Percentiles rank a stretch among this genome's conserved stretches.
Conservation (phyloP, 1,140 invertebrate species). For the Lordiphosa clarofinis region DNA sequence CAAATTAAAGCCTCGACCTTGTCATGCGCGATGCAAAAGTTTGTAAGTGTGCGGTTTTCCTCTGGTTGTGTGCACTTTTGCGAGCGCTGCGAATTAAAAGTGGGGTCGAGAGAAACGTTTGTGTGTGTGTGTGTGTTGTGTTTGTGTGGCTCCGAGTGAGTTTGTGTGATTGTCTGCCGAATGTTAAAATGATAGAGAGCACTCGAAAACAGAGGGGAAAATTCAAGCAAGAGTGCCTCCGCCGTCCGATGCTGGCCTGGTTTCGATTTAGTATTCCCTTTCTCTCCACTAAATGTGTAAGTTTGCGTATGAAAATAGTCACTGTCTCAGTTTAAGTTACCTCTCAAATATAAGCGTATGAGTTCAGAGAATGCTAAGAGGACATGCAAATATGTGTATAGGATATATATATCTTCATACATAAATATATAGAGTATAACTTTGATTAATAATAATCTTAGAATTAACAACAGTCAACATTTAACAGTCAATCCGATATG, state of each 20-base stretch:
- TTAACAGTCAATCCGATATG: slow-evolving; percentile 79
- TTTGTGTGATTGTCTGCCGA: slow-evolving; percentile 44
- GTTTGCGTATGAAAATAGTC: slow-evolving; percentile 58
- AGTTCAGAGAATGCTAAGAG: slow-evolving; percentile 49
- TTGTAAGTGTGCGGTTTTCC: slow-evolving; percentile 38
- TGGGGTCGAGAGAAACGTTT: slow-evolving; percentile 34
- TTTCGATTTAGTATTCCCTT: slow-evolving; percentile 20
- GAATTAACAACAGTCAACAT: slow-evolving; percentile 77
- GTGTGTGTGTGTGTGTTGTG: slow-evolving; percentile 10
- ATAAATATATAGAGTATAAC: slow-evolving; percentile 38
- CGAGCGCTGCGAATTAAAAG: slow-evolving; percentile 60
- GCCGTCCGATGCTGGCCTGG: slow-evolving; percentile 21
- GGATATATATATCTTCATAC: slow-evolving; percentile 22
- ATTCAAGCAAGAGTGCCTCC: slow-evolving; percentile 39
- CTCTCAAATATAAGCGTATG: slow-evolving; percentile 44
- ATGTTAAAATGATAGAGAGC: slow-evolving; percentile 61
- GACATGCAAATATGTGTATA: slow-evolving; percentile 31
- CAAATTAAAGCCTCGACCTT: slow-evolving; percentile 35
- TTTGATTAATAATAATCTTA: slow-evolving; percentile 47
- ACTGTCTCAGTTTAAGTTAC: slow-evolving; percentile 20
- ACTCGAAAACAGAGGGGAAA: slow-evolving; percentile 36
- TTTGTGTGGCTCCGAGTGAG: neutral
- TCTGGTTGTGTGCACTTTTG: slow-evolving; percentile 13
- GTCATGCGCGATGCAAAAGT: slow-evolving; percentile 47
- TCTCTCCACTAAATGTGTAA: slow-evolving; percentile 36